phyloP scores from a whole-genome alignment of 2,888 invertebrate genomes.

The Drosophila lacicola region DNA sequence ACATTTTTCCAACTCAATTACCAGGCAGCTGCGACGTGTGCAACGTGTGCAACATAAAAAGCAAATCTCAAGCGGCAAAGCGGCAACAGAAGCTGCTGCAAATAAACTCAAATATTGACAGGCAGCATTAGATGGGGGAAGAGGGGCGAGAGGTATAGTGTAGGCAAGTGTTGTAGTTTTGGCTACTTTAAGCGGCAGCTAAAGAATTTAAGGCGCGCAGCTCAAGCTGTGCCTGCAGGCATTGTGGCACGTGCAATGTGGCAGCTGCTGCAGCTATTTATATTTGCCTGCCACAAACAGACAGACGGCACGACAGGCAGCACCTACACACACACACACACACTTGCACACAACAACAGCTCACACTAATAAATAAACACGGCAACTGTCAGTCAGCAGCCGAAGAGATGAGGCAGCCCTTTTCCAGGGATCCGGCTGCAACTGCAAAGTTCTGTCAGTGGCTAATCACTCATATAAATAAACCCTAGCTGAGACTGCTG shows the following conservation, averaged over 20 bases:
- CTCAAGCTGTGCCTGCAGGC: constrained; percentile 3
- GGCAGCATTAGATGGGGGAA: constrained; percentile 35
- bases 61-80: constrained; percentile 71
- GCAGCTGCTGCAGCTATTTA: constrained; percentile 50
- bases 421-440: constrained; percentile 8
- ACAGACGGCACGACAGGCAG: constrained; percentile 33
- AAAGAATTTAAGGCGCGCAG: constrained; percentile 20
- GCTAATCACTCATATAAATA: constrained; percentile 79
- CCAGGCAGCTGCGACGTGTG: constrained; percentile 74
- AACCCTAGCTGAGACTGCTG: constrained; percentile 42
- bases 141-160: neutral
- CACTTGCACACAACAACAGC: constrained; percentile 43
- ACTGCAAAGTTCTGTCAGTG: constrained; percentile 46
- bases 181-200: constrained; percentile 32
- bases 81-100: constrained; percentile 32
- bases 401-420: constrained; percentile 29
- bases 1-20: constrained; percentile 80
- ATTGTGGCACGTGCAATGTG: constrained; percentile 48
- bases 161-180: neutral
- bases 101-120: constrained; percentile 69
- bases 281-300: constrained; percentile 73
- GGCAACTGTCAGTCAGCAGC: constrained; percentile 19
- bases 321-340: constrained; percentile 21
- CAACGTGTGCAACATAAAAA: constrained; percentile 63
- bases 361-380: constrained; percentile 77